A percentile compares a stretch with the other conserved stretches of the same genome.
Conservation (phyloP, 2,113 vertebrate species). For the Rhabdomys dilectus region DNA sequence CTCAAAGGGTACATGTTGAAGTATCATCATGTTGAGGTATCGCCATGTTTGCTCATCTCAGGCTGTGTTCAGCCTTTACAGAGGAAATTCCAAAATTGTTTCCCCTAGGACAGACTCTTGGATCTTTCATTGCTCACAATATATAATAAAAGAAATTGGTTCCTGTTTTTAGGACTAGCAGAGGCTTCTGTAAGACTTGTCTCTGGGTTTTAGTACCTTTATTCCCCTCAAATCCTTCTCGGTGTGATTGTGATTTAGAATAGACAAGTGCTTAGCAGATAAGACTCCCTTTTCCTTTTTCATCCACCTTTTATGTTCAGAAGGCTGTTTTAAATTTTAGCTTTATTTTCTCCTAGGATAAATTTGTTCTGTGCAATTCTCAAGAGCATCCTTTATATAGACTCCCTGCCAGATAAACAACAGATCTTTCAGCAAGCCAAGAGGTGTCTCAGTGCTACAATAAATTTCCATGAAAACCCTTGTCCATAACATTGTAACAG, state of each 20-base stretch:
- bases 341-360: background rate
- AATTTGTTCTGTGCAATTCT: background rate
- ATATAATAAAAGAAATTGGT: background rate
- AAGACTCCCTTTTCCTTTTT: background rate
- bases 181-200: background rate
- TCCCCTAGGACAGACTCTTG: background rate
- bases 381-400: background rate
- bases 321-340: background rate
- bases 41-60: background rate
- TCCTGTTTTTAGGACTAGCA: background rate
- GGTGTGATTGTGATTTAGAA: background rate
- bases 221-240: background rate
- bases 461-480: background rate
- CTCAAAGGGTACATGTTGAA: fast-evolving
- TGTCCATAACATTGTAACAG: background rate
- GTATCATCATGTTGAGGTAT: background rate
- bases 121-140: background rate
- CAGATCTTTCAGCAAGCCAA: background rate
- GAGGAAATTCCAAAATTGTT: background rate
- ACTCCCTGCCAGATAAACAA: background rate
- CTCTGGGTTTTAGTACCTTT: background rate
- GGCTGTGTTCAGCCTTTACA: background rate
- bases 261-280: background rate
- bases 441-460: background rate
- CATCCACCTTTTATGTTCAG: background rate